Evolutionary conservation across 2,113 vertebrate species (phyloP).

Genomic region (Hydrochoerus hydrochaeris): DNA sequence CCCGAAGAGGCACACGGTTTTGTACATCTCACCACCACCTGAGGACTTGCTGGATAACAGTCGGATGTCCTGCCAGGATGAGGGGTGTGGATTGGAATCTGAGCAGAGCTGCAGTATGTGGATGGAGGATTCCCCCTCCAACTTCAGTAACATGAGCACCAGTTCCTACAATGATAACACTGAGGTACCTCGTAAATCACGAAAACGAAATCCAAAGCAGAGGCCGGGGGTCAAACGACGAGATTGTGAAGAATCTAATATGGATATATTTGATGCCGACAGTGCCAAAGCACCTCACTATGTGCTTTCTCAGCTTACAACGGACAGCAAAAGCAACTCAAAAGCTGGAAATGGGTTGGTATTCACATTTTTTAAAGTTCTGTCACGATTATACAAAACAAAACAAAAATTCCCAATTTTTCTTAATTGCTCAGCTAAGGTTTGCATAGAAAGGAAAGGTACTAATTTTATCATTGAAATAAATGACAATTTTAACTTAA

Average conservation of each 20-base stretch:
- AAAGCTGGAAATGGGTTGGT: conserved; percentile 97
- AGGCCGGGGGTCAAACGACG: conserved; percentile 95
- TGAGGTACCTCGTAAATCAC: conserved; percentile 98
- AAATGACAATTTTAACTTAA: conserved; percentile 64
- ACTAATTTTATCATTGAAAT: conserved; percentile 62
- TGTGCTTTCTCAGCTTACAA: conserved; percentile 98
- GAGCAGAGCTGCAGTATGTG: conserved; percentile 99
- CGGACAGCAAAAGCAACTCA: conserved; percentile 95
- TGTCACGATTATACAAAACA: conserved; percentile 84
- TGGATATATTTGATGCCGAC: conserved; percentile 99
- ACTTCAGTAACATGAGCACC: conserved; percentile 98
- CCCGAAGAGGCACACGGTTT: conserved; percentile 94
- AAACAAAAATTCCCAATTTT: conserved; percentile 74
- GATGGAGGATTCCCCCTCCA: conserved; percentile 98
- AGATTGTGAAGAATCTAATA: conserved; percentile 92
- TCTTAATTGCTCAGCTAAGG: conserved; percentile 72
- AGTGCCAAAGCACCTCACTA: conserved; percentile 99
- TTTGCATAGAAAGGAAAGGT: conserved; percentile 79
- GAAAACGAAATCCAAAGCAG: conserved; percentile 98
- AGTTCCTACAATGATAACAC: conserved; percentile 99
- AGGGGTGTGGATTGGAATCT: conserved; percentile 92
- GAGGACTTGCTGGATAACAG: conserved; percentile 99
- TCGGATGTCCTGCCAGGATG: conserved; percentile 98
- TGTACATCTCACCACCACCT: conserved; percentile 98
- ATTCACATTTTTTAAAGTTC: conserved; percentile 86